Evolutionary conservation across 2,113 vertebrate species (phyloP), one percentile per base, ranked within the genome.

Genomic region (Sardina pilchardus): DNA sequence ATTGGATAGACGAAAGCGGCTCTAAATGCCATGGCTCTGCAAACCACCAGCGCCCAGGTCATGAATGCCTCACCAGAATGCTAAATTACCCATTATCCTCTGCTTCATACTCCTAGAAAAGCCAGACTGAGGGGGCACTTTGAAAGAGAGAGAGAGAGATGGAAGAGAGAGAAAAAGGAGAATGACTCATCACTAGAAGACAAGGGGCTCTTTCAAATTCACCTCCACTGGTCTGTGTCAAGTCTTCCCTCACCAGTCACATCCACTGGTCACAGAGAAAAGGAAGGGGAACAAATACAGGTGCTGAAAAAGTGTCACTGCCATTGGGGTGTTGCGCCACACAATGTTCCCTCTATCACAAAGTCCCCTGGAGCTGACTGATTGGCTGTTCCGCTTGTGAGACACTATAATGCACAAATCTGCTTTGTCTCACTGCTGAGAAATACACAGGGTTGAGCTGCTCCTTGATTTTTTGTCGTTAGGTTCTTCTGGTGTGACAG

Each of bases 51-150:
- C 83, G 63, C 5, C 53, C 6, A 81, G 45, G 53, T 59, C 19
- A 4, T 78, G 71, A 78, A 78, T 78, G 14, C 30, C 63, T 42
- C 26, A 47, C 82, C 36, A 39, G 82, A 87, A 85, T 47, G 85
- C 82, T 86, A 89, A 91, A 89, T 88, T 63, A 86, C 0, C 84
- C 85, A 91, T 90, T 90, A 91, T 83, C 30, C 53, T 2, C n/a
- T 53, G 44, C 24, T 81, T 81, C 71, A 30, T 12, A 6, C 81
- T 43, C 67, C 39, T 78, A 53, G 36, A 78, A 39, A 81, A 48
- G 56, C n/a, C 47, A 21, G 12, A 42, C 78, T 84, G 71, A 9
- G 80, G 43, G 12, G 5, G 39, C 4, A 12, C 71, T 78, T 30
- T 80, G 53, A 45, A 9, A 36, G n/a, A 44, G 71, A 78, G 10